These are phyloP conservation scores for Sarcophaga peregrina DNA, from an alignment of 1,140 invertebrate species.

Conservation along the genomic window DNA sequence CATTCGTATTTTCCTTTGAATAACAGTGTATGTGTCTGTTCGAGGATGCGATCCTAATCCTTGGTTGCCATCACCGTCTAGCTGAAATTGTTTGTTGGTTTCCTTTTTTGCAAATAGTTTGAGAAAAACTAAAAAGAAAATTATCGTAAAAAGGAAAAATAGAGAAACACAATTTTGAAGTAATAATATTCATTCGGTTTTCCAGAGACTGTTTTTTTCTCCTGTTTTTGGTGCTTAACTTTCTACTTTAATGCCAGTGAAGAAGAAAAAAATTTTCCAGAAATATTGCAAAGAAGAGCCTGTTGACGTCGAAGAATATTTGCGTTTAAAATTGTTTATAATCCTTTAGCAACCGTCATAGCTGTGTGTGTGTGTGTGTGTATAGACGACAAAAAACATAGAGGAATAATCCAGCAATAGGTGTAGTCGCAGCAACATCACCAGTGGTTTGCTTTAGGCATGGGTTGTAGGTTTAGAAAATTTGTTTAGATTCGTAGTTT, in stretches of 20 bases:
- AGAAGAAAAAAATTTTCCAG: not conserved
- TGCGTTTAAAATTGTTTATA: too few relatives aligned
- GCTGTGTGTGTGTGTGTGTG: too few relatives aligned
- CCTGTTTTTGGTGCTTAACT: not conserved
- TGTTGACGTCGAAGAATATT: too few relatives aligned
- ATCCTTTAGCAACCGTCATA: too few relatives aligned
- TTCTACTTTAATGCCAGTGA: too few relatives aligned
- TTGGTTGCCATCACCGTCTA: too few relatives aligned
- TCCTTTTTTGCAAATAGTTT: conserved; percentile 12
- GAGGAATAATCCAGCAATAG: too few relatives aligned
- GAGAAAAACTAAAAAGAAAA: not conserved
- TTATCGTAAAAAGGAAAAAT: too few relatives aligned
- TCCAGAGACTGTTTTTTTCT: not conserved
- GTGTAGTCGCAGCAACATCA: not conserved
- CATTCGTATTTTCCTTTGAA: not conserved
- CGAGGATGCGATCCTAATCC: too few relatives aligned
- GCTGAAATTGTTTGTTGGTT: conserved; percentile 14
- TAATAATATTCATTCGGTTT: conserved; percentile 25
- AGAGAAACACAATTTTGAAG: not conserved
- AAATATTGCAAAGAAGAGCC: not conserved
- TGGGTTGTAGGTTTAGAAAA: not conserved
- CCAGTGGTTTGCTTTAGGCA: too few relatives aligned
- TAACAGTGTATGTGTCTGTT: too few relatives aligned
- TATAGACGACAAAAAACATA: too few relatives aligned
- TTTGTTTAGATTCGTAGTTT: not conserved